phyloP scores from a whole-genome alignment of 2,888 invertebrate species.

The Patella depressa region DNA sequence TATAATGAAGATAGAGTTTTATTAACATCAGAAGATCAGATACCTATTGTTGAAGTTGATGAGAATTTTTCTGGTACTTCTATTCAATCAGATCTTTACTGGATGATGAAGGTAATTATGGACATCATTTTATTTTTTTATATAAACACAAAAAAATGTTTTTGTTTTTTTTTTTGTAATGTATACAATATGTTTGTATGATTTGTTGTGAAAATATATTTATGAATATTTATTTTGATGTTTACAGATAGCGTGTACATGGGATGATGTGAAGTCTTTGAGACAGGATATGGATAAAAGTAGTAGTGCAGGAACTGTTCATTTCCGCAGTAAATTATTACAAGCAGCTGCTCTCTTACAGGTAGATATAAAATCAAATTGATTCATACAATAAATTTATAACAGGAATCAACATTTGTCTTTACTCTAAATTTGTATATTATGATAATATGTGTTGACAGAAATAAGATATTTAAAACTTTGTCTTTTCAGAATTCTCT shows the following conservation, averaged over 20 bases:
- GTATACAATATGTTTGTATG: not conserved
- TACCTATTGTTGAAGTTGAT: slow-evolving; percentile 97
- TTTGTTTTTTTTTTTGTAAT: not conserved
- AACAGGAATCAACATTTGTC: not conserved
- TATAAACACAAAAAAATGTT: not conserved
- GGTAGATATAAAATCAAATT: slow-evolving; percentile 60
- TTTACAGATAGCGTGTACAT: slow-evolving; percentile 88
- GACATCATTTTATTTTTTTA: not conserved
- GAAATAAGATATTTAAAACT: slow-evolving; percentile 9
- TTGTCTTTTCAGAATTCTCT: slow-evolving; percentile 80
- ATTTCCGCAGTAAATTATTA: slow-evolving; percentile 91
- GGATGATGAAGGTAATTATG: slow-evolving; percentile 90
- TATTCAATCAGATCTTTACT: slow-evolving; percentile 93
- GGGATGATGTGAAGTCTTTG: slow-evolving; percentile 94
- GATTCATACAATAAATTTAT: not conserved
- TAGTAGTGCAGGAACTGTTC: slow-evolving; percentile 87
- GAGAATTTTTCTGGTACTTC: slow-evolving; percentile 89
- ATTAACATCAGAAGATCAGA: slow-evolving; percentile 96
- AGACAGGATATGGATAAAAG: slow-evolving; percentile 96
- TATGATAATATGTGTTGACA: not conserved
- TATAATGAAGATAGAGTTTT: slow-evolving; percentile 96
- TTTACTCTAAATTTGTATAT: not conserved
- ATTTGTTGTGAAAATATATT: not conserved
- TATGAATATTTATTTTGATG: slow-evolving; percentile 10
- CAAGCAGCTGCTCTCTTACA: slow-evolving; percentile 94